Conservation (phyloP, 2,888 invertebrate species). For the Nephrotoma appendiculata region DNA sequence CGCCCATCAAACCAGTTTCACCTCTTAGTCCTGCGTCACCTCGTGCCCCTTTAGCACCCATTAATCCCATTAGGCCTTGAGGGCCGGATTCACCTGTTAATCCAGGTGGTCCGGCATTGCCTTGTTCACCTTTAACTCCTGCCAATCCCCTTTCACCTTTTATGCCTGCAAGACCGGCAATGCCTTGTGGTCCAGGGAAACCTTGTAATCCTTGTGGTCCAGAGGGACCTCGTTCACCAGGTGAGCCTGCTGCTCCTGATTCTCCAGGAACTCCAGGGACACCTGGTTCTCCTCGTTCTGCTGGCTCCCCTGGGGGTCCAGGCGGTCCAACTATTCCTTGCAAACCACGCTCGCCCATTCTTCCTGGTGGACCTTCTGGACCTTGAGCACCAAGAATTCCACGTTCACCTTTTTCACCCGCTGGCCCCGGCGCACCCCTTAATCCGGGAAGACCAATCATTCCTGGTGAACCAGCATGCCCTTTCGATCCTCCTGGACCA, state of each 20-base stretch:
- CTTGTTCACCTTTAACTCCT: slow-evolving; percentile 62
- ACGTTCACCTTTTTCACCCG: slow-evolving; percentile 48
- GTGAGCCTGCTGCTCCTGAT: slow-evolving; percentile 53
- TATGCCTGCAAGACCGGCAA: slow-evolving; percentile 51
- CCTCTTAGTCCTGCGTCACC: slow-evolving; percentile 67
- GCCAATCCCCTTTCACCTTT: slow-evolving; percentile 60
- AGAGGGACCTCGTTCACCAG: slow-evolving; percentile 58
- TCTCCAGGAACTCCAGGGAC: slow-evolving; percentile 55
- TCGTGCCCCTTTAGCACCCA: slow-evolving; percentile 57
- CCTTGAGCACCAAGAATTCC: slow-evolving; percentile 52
- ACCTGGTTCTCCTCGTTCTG: slow-evolving; percentile 65
- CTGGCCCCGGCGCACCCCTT: slow-evolving; percentile 47
- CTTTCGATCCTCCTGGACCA: slow-evolving; percentile 57
- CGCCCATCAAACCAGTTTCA: slow-evolving; percentile 57
- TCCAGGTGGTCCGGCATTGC: slow-evolving; percentile 44
- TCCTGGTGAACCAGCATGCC: slow-evolving; percentile 61
- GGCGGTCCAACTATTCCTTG: slow-evolving; percentile 59
- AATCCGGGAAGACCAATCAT: slow-evolving; percentile 66
- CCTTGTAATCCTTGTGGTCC: slow-evolving; percentile 58
- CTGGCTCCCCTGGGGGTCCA: slow-evolving; percentile 69
- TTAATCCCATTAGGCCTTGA: slow-evolving; percentile 38
- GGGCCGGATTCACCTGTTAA: slow-evolving; percentile 39
- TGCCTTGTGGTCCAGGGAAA: slow-evolving; percentile 51
- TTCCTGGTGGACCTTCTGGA: slow-evolving; percentile 54
- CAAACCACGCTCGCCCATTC: slow-evolving; percentile 60